phyloP scores from a whole-genome alignment of 2,888 invertebrate species.

The Drosophila pseudotakahashii region DNA sequence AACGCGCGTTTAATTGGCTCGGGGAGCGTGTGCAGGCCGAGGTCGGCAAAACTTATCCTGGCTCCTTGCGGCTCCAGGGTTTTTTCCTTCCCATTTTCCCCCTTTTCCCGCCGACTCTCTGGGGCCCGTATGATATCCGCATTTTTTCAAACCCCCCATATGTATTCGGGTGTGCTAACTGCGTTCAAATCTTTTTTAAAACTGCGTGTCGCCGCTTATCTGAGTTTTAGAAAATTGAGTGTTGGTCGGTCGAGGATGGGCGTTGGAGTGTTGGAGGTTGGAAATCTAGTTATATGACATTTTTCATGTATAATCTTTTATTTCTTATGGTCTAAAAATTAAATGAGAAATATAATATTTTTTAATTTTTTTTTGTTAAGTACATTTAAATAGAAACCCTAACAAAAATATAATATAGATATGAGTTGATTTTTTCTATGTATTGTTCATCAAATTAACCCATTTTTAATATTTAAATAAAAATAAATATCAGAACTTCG shows the following conservation, averaged over 20 bases:
- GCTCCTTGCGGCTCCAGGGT: constrained; percentile 25
- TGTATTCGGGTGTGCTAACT: constrained; percentile 55
- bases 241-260: constrained; percentile 19
- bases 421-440: no score
- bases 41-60: constrained; percentile 46
- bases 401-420: no score
- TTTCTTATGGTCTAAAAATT: no score
- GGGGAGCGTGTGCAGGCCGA: constrained; percentile 57
- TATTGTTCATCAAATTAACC: no score
- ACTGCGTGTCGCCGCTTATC: constrained; percentile 64
- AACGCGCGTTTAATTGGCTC: constrained; percentile 82
- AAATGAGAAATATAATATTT: no score
- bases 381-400: no score
- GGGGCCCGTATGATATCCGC: constrained; percentile 62
- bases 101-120: constrained; percentile 27
- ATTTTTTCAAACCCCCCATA: constrained; percentile 39
- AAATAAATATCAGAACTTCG: no score
- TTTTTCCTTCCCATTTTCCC: constrained; percentile 8
- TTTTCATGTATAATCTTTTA: no score
- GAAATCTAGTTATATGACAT: not conserved
- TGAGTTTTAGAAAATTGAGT: constrained; percentile 52
- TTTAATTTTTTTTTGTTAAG: no score
- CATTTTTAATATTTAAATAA: no score
- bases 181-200: constrained; percentile 65
- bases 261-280: not conserved